phyloP scores from a whole-genome alignment of 2,797 vertebrate genomes.

The Hypotaenidia philippensis region DNA sequence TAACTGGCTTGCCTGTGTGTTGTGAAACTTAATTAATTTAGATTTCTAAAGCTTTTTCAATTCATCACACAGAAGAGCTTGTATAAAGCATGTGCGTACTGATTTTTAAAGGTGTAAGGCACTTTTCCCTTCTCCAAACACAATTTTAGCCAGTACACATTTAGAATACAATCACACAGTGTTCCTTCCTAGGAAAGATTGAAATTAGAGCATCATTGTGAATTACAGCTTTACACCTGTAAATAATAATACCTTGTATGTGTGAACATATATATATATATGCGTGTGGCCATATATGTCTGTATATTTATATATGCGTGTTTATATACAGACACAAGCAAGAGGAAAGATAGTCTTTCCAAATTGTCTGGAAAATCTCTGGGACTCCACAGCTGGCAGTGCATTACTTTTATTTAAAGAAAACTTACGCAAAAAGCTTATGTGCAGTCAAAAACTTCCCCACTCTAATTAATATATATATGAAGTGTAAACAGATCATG shows the following conservation, averaged over 20 bases:
- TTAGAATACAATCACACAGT: not conserved
- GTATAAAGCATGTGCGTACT: not conserved
- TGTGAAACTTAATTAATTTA: not conserved
- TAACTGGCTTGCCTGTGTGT: not conserved
- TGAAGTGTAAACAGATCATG: constrained; percentile 56
- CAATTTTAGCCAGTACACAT: not conserved
- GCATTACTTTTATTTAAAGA: constrained; percentile 49
- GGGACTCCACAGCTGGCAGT: not conserved
- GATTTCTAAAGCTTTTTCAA: not conserved
- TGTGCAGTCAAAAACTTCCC: constrained; percentile 37
- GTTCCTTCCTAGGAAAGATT: not conserved
- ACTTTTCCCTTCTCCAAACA: not conserved
- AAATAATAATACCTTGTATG: not conserved
- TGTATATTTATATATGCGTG: constrained; percentile 4
- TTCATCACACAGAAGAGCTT: not conserved
- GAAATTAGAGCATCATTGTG: not conserved
- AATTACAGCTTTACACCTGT: constrained; percentile 23
- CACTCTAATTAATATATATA: constrained; percentile 40
- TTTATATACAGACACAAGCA: constrained; percentile 4
- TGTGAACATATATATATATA: not conserved
- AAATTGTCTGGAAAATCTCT: constrained; percentile 38
- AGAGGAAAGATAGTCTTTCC: constrained; percentile 1
- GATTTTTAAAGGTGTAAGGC: not conserved
- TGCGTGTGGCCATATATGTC: not conserved
- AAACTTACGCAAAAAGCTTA: not conserved